These are phyloP conservation scores for Tenualosa thibaudeaui DNA, from an alignment of 2,797 vertebrate species.

Conservation along the genomic window DNA sequence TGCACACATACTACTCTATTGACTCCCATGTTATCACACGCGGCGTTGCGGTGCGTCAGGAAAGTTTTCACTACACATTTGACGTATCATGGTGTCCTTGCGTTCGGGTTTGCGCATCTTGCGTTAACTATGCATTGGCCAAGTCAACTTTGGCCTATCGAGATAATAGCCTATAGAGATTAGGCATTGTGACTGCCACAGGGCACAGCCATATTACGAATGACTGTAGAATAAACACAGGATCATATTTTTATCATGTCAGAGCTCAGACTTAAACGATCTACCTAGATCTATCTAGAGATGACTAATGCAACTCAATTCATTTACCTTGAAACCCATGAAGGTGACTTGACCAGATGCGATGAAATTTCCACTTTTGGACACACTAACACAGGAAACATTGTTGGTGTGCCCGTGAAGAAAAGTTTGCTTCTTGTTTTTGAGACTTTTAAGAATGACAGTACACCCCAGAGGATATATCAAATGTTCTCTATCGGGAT, in stretches of 20 bases:
- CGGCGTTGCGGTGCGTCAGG: too few species aligned
- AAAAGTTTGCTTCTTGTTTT: slow-evolving; percentile 77
- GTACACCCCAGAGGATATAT: slow-evolving; percentile 87
- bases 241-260: too few species aligned
- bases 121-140: too few species aligned
- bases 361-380: slow-evolving; percentile 78
- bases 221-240: not conserved
- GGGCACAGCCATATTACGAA: not conserved
- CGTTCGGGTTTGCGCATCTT: too few species aligned
- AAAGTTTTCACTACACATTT: too few species aligned
- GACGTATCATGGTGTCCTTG: too few species aligned
- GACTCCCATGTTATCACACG: too few species aligned
- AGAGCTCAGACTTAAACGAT: too few species aligned
- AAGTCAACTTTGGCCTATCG: too few species aligned
- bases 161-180: not conserved
- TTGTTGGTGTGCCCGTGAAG: slow-evolving; percentile 87
- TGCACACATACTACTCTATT: too few species aligned
- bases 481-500: slow-evolving; percentile 82
- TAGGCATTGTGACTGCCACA: not conserved
- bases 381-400: slow-evolving; percentile 82
- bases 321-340: slow-evolving; percentile 85
- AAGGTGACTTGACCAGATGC: slow-evolving; percentile 89
- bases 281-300: too few species aligned
- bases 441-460: slow-evolving; percentile 79
- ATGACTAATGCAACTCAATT: too few species aligned